Base-by-base conservation (phyloP, 1,140 invertebrate genomes). In the Drosophila guanche region DNA sequence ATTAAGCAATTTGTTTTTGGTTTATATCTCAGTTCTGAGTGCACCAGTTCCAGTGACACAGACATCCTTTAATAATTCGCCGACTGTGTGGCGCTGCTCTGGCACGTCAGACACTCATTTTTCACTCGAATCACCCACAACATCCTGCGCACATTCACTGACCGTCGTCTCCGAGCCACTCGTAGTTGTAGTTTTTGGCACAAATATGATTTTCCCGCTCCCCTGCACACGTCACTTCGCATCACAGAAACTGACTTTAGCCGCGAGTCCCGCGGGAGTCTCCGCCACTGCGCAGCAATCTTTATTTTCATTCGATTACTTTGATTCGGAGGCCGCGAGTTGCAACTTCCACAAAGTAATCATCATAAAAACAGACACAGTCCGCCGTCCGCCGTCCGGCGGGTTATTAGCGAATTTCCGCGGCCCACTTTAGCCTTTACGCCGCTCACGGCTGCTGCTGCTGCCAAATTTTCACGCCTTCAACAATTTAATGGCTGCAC, bases 401-500 rank as follows among this genome's bases (percentile, higher is more conserved):
- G 45, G 33, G 52, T 60, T 77, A 70, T 80, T 69, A 51, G 63
- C 73, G 54, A 69, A 75, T 75, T 67, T 86, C 65, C 83, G 73
- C 74, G 61, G 40, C 54, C 41, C 50, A 59, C 45, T 52, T 69
- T 45, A 33, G 43, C 63, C 14, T 68, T 22, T 65, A 53, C 65
- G 57, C 62, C 57, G 50, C 48, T 42, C 20, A n/a, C 27, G 37
- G 27, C 14, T 4, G 25, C 20, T 29, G 25, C 53, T 37, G 47
- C 54, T 45, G 56, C 46, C 69, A 65, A 78, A 68, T 59, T 74
- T 78, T 86, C 83, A 78, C 83, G 61, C 80, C 65, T 88, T 65
- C 48, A 25, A 29, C 51, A 59, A 56, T 84, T 83, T 85, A 85
- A 84, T 79, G 42, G 47, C 65, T 33, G 71, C 80, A 50, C 60